These are phyloP conservation scores for Gonioctena quinquepunctata DNA, from an alignment of 1,140 invertebrate species.

Conservation along the genomic window DNA sequence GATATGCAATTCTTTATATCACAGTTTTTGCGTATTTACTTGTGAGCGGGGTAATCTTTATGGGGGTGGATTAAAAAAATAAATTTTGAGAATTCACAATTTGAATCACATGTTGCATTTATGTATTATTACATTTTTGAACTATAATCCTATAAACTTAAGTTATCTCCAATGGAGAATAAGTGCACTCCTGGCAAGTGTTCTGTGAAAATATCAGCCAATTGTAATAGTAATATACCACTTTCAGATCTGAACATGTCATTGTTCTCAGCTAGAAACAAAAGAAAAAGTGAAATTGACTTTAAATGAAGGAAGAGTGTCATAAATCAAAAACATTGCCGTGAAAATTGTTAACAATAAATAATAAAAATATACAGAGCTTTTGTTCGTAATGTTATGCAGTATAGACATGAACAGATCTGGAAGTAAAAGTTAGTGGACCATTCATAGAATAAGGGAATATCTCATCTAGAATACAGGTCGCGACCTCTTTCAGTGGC, in stretches of 20 bases:
- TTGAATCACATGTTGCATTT: no score
- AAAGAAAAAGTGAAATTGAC: conserved; percentile 1
- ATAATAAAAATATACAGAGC: no score
- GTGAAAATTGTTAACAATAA: background rate
- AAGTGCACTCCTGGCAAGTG: no score
- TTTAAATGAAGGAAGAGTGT: background rate
- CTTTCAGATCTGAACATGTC: background rate
- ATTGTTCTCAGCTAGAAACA: background rate
- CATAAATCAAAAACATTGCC: background rate
- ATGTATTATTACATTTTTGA: no score
- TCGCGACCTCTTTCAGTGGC: background rate
- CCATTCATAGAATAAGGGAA: background rate
- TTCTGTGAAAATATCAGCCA: background rate
- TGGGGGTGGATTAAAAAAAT: no score
- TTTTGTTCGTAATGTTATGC: background rate
- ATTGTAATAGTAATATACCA: background rate
- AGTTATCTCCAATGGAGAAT: no score
- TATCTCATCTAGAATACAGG: background rate
- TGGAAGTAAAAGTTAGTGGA: background rate
- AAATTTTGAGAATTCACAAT: no score
- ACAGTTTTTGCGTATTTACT: no score
- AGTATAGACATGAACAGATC: background rate
- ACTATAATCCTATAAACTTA: no score
- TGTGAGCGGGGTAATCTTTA: no score
- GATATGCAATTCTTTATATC: no score